Base-by-base conservation (phyloP, 2,888 invertebrate species). In the Torymus texanus region DNA sequence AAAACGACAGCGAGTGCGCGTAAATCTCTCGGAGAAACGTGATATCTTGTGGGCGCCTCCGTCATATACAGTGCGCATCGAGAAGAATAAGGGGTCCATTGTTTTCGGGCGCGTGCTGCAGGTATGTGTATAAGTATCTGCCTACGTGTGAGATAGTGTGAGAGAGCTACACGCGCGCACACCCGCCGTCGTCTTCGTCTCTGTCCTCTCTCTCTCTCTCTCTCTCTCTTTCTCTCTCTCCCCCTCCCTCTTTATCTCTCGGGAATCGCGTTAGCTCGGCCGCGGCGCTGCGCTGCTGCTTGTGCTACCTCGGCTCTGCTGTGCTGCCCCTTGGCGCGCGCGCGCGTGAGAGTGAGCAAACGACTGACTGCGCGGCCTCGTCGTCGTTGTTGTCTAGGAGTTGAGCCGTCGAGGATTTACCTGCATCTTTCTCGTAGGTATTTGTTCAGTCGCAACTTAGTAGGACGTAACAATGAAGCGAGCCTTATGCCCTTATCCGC, bases 341-440 rank as follows among this genome's bases (percentile, higher is more conserved):
- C 18, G 41, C n/a, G 56, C 24, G 56, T 29, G n/a, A 56, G 29
- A 68, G 41, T 50, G 21, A 50, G 41, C 24, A 10, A 56, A 12
- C 70, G 29, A 10, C 18, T 70, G 41, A 71, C 71, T 71, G 70
- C 70, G 76, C 76, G 76, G 70, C 76, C 76, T 76, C 76, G 41
- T 41, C 41, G 41, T 41, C 21, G 21, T 21, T 8, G 41, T 41
- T 8, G 41, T 41, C 41, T 41, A 41, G 41, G 41, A 41, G 41
- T 41, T 41, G 41, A 8, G 41, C 5, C 8, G 41, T 8, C 41
- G 41, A 8, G 41, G 8, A 41, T 41, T 41, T 8, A 41, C 41
- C 8, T 41, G 8, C 41, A 41, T 41, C 41, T 41, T 41, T 41
- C 8, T 8, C 41, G 8, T 41, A 41, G 41, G 41, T 41, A 41